Evolutionary conservation across 1,140 invertebrate species (phyloP).

Genomic region (Drosophila trapezifrons): DNA sequence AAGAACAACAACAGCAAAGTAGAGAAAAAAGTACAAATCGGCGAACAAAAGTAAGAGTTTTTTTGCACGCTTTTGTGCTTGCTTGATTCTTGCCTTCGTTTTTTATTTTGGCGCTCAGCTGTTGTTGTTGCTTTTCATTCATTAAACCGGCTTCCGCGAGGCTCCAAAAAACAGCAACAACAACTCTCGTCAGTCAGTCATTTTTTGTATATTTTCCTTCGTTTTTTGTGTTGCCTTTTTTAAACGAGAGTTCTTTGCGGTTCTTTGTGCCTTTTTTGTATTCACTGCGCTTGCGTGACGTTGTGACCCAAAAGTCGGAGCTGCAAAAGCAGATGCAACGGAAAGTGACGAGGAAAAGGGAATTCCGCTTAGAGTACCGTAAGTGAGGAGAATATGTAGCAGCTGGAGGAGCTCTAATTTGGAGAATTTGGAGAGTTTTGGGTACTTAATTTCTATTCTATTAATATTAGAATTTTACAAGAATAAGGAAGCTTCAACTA

Average conservation of each 20-base stretch:
- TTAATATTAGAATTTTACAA: background rate
- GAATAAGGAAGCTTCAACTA: too few species aligned
- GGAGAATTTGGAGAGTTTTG: too few species aligned
- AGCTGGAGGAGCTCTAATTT: slow-evolving; percentile 7
- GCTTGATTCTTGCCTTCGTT: slow-evolving; percentile 46
- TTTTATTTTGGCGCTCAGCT: slow-evolving; percentile 73
- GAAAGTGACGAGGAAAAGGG: slow-evolving; percentile 41
- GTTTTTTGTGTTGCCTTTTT: slow-evolving; percentile 20
- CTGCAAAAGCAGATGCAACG: slow-evolving; percentile 54
- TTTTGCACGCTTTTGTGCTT: slow-evolving; percentile 57
- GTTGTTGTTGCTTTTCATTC: slow-evolving; percentile 74
- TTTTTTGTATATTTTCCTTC: slow-evolving; percentile 38
- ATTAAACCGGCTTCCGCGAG: slow-evolving; percentile 80
- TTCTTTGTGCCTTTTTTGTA: slow-evolving; percentile 47
- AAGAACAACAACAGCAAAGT: slow-evolving; percentile 48
- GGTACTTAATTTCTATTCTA: too few species aligned
- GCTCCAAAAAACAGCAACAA: slow-evolving; percentile 51
- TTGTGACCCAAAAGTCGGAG: slow-evolving; percentile 68
- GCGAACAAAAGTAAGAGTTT: slow-evolving; percentile 76
- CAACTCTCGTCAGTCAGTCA: slow-evolving; percentile 40
- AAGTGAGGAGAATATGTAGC: background rate
- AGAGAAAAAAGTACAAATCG: background rate
- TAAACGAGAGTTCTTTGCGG: slow-evolving; percentile 48
- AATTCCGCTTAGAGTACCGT: slow-evolving; percentile 70
- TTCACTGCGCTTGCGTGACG: slow-evolving; percentile 55